Evolutionary conservation across 92 coral and sea anemone species (phyloP).

Genomic region (Anthopleura xanthogrammica): DNA sequence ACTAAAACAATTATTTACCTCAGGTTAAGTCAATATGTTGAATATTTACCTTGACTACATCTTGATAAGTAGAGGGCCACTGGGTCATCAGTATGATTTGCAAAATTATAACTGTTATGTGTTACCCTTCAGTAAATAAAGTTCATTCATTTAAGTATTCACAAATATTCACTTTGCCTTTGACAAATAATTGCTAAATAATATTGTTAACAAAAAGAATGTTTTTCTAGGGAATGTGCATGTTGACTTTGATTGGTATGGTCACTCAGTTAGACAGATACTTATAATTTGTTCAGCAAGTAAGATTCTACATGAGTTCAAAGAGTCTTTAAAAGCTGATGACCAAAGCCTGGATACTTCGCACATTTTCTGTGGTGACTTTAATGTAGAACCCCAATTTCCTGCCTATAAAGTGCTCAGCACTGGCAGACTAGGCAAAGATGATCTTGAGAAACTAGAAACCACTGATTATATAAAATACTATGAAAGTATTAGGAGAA

Average conservation of each 20-base stretch:
- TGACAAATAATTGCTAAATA: too few relatives aligned
- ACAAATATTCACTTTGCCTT: too few relatives aligned
- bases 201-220: too few relatives aligned
- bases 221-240: conserved; percentile 26
- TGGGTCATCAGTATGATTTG: too few relatives aligned
- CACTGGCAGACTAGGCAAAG: conserved; percentile 42
- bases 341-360: conserved; percentile 11
- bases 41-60: too few relatives aligned
- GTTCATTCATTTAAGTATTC: too few relatives aligned
- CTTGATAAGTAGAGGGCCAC: too few relatives aligned
- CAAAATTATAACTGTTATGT: too few relatives aligned
- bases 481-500: background rate
- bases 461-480: conserved; percentile 51
- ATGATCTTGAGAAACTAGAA: conserved; percentile 36
- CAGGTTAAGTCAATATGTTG: too few relatives aligned
- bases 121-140: too few relatives aligned
- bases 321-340: background rate
- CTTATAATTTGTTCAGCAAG: conserved; percentile 13
- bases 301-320: conserved; percentile 17
- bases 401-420: conserved; percentile 68
- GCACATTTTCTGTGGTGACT: conserved; percentile 75
- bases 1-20: too few relatives aligned
- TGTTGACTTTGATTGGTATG: conserved; percentile 19
- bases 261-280: background rate
- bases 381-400: conserved; percentile 66